Evolutionary conservation across 2,888 invertebrate genomes (phyloP), one percentile per base, ranked within the genome.

Genomic region (Calameuta idolon): DNA sequence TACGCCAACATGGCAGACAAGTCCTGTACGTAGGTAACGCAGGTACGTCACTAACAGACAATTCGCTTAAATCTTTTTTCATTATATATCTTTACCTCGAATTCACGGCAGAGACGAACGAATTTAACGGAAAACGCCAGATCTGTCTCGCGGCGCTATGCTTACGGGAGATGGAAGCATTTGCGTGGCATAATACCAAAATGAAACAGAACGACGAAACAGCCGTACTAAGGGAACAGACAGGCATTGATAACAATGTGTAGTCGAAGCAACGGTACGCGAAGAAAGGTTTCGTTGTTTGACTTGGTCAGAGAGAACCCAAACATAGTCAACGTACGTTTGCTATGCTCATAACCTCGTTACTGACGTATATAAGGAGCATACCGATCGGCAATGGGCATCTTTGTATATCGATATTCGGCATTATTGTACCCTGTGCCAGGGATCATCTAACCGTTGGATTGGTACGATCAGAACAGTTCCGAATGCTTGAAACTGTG

Each of bases 231-330:
- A 40, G 75, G 77, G 77, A 80, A 82, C 84, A 82, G 76, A 79
- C 81, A 82, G 81, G 81, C 83, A 81, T 83, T 81, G 83, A 85
- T 77, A 79, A 79, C 75, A 69, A 77, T 37, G 78, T 75, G 74
- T 77, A 76, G 31, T 34, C 75, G 76, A 75, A 78, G 83, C 81
- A 85, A 81, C 79, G 81, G 82, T 81, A 86, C 69, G 76, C 23
- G 76, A 85, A 82, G 85, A 85, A 87, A 85, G 82, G 76, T 79
- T 79, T 79, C 83, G 81, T 81, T 83, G 84, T 83, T 83, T 79
- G 76, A 33, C 69, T 33, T 69, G 69, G 40, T 12, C 69, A 33
- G 31, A 33, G 33, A 69, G 31, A 33, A 69, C 3, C 69, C 69
- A 69, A 69, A 69, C 69, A 69, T 69, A 69, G 69, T 69, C 30